Base-by-base conservation (phyloP, 2,888 invertebrate genomes). In the Drosophila anceps region DNA sequence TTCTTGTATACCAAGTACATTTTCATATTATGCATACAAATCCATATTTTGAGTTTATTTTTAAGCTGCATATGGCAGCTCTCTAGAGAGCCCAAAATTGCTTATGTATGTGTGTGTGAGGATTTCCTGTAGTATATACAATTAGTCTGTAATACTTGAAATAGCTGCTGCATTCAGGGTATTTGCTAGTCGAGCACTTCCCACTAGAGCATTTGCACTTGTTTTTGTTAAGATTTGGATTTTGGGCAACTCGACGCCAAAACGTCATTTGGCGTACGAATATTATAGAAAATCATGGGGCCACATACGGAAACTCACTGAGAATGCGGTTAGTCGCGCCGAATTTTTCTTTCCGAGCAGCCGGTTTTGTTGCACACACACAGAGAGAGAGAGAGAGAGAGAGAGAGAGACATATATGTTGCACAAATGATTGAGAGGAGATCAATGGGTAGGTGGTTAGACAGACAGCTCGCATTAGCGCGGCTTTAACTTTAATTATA, bases 291-390 rank as follows among this genome's bases (percentile, higher is more conserved):
- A 79, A 73, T 68, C 69, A 68, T 27, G 64, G 57, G 55, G 67
- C 55, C 57, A 46, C 55, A 72, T 81, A 73, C 81, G 84, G 82
- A 86, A 80, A 84, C 68, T 84, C 53, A 61, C 41, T 55, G 57
- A 79, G 73, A 87, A 81, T 84, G 76, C 69, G 59, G 79, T 66
- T 72, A 61, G 12, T 12, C 1, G 43, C 15, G 43, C 44, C 33
- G 9, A 53, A 53, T 50, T 60, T 76, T 57, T 72, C 55, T 72
- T 50, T 68, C 60, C 61, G 37, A 20, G 20, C 20, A 39, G 60
- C 61, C 63, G 65, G 76, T 71, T 73, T 67, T 24, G 20, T 29
- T 37, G 29, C 31, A 55, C 41, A 55, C 55, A 55, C 18, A 39
- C n/a, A 53, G n/a, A 53, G 12, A 39, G 6, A 27, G 3, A 31